These are phyloP conservation scores for Danio tinwini DNA, from an alignment of 2,797 vertebrate genomes.

Conservation along the genomic window DNA sequence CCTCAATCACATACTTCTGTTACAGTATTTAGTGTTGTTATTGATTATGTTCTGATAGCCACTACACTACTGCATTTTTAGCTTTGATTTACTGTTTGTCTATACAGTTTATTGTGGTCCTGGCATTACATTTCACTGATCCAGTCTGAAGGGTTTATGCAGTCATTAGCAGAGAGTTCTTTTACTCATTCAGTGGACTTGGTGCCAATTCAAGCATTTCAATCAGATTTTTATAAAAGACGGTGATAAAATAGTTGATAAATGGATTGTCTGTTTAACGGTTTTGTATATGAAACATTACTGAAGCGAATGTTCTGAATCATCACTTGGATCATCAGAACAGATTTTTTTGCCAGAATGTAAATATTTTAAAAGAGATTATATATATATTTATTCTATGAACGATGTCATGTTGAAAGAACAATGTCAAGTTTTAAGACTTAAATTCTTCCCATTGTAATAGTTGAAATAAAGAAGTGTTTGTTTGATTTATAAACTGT, in stretches of 20 bases:
- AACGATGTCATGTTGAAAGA: conserved; percentile 33
- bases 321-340: conserved; percentile 23
- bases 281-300: conserved; percentile 35
- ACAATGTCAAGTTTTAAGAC: conserved; percentile 10
- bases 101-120: conserved; percentile 20
- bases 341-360: conserved; percentile 39
- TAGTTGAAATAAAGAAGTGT: conserved; percentile 51
- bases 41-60: conserved; percentile 15
- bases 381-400: conserved; percentile 59
- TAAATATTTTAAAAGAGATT: conserved; percentile 54
- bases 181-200: not conserved
- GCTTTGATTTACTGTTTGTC: not conserved
- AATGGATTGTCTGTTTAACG: not conserved
- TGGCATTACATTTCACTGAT: not conserved
- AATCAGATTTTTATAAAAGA: not conserved
- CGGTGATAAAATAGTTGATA: not conserved
- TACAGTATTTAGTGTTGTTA: conserved; percentile 8
- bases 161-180: not conserved
- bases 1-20: not conserved
- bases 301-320: conserved; percentile 42
- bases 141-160: not conserved
- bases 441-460: conserved; percentile 44
- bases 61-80: conserved; percentile 33
- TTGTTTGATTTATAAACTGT: conserved; percentile 36
- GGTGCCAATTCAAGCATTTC: conserved; percentile 6